Percentiles rank a stretch among this genome's conserved stretches.
Conservation (phyloP, 2,113 vertebrate genomes). For the Serinus canaria region DNA sequence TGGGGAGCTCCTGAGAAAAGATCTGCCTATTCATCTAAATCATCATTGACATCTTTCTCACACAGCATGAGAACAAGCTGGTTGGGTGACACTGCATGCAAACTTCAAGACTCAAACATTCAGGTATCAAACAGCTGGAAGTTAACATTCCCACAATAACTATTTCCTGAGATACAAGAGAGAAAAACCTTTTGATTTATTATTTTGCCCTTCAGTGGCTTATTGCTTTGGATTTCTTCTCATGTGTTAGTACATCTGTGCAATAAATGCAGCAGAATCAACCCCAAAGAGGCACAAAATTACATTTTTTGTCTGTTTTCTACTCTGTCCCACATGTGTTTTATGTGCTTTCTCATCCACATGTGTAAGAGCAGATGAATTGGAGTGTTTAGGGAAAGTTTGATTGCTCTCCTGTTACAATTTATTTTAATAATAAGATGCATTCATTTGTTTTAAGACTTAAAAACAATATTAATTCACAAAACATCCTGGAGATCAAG, state of each 20-base stretch:
- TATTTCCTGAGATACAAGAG: background rate
- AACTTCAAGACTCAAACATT: background rate
- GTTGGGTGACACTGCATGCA: background rate
- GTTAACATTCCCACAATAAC: background rate
- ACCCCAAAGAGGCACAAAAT: background rate
- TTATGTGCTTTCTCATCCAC: background rate
- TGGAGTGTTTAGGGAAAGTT: background rate
- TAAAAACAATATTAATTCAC: background rate
- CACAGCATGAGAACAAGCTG: background rate
- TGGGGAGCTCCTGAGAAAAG: background rate
- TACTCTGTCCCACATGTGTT: background rate
- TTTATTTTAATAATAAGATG: background rate
- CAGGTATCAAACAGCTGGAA: background rate
- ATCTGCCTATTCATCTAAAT: background rate
- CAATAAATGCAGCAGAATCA: background rate
- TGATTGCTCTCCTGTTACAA: background rate
- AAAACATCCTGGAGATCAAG: background rate
- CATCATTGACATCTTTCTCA: background rate
- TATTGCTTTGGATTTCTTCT: slow-evolving; percentile 12
- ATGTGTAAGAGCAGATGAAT: background rate
- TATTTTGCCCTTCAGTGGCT: background rate
- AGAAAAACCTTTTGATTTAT: background rate
- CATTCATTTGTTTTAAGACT: background rate
- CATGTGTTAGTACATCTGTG: background rate
- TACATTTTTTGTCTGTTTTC: background rate